Percentiles rank a stretch among this genome's conserved stretches.
Evolutionary conservation across 2,113 vertebrate genomes (phyloP).

Genomic region (Boulengeromyrus knoepffleri): DNA sequence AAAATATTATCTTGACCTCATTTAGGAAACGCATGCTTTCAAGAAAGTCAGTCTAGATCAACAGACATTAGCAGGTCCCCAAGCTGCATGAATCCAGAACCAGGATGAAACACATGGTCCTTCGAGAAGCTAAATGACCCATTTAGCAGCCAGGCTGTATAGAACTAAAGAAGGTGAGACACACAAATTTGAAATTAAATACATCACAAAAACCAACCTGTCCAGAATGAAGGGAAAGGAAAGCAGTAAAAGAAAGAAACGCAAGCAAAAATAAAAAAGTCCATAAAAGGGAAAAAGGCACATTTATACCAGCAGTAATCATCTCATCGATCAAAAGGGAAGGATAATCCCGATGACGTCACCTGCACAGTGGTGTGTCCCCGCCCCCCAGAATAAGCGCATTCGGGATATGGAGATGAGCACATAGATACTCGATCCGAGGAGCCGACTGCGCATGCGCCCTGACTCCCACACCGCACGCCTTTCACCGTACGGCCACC

Average conservation of each 20-base stretch:
- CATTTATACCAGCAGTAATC: neutral
- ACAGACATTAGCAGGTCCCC: neutral
- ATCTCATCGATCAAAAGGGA: neutral
- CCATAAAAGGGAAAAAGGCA: neutral
- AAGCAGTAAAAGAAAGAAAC: neutral
- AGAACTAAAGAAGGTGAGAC: neutral
- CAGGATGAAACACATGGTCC: neutral
- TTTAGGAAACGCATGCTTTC: neutral
- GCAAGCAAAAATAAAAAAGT: neutral
- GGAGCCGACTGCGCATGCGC: neutral
- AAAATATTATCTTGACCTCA: neutral
- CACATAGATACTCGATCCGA: neutral
- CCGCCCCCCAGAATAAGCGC: neutral
- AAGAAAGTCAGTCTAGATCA: neutral
- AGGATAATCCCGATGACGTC: neutral
- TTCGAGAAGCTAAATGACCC: neutral
- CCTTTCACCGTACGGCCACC: neutral
- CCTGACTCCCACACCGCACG: slow-evolving; percentile 1
- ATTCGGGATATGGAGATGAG: slow-evolving; percentile 1
- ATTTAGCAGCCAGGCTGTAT: neutral
- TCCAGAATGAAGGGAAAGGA: neutral
- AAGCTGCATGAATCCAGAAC: neutral
- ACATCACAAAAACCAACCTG: neutral
- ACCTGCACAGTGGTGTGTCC: neutral
- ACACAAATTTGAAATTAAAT: neutral